Evolutionary conservation across 2,113 vertebrate genomes (phyloP).

Genomic region (Bostrychus sinensis): DNA sequence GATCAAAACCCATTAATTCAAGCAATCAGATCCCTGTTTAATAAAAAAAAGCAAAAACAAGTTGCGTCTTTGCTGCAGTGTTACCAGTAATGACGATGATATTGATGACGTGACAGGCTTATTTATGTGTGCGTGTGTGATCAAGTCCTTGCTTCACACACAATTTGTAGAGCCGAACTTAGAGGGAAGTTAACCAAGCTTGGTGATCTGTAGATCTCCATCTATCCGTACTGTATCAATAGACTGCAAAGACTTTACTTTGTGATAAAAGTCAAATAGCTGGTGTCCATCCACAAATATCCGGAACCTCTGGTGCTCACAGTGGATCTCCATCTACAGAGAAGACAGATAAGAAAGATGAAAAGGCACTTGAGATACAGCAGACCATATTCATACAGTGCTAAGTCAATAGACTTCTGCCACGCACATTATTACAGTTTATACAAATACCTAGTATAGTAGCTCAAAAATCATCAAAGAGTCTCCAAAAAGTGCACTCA

Average conservation of each 20-base stretch:
- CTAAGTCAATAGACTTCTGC: too few species aligned
- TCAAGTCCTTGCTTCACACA: conserved; percentile 54
- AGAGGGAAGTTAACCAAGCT: conserved; percentile 86
- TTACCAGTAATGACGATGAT: conserved; percentile 34
- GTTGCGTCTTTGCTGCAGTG: conserved; percentile 31
- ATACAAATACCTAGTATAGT: too few species aligned
- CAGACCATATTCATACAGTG: too few species aligned
- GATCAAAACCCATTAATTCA: conserved; percentile 46
- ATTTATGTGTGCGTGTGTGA: conserved; percentile 42
- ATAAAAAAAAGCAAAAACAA: conserved; percentile 27
- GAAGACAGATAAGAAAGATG: neutral
- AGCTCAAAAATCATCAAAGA: too few species aligned
- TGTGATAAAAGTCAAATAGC: conserved; percentile 99
- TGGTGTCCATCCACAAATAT: conserved; percentile 98
- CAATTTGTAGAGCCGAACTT: conserved; percentile 3
- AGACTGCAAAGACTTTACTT: conserved; percentile 90
- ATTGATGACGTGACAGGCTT: conserved; percentile 34
- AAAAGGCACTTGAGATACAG: neutral
- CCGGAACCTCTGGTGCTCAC: conserved; percentile 97
- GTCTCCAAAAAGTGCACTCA: too few species aligned
- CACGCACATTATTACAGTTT: too few species aligned
- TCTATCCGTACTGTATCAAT: conserved; percentile 97
- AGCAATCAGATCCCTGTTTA: conserved; percentile 28
- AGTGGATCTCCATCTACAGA: conserved; percentile 94
- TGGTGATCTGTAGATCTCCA: conserved; percentile 96